phyloP scores from a whole-genome alignment of 2,888 invertebrate species.

The Temnothorax unifasciatus region DNA sequence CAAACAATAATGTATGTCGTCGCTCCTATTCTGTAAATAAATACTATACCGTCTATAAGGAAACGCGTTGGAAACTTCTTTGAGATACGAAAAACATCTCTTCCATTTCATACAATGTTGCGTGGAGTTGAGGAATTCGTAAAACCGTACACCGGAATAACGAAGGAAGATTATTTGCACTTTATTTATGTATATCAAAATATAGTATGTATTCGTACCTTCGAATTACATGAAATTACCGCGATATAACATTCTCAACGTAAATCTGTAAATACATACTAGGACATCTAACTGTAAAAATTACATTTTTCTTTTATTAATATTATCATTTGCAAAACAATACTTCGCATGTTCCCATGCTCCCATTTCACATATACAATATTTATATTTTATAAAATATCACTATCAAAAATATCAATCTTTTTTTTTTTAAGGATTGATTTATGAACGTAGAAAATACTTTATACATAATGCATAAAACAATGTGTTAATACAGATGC shows the following conservation, averaged over 20 bases:
- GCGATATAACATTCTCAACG: not conserved
- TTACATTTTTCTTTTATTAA: constrained; percentile 13
- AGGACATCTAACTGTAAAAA: not conserved
- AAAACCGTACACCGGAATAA: constrained; percentile 12
- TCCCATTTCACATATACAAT: constrained; percentile 14
- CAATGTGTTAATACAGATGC: not conserved
- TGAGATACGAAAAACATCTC: constrained; percentile 11
- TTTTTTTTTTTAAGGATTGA: not conserved
- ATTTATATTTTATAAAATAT: constrained; percentile 40
- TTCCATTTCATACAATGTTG: constrained; percentile 1
- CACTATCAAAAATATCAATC: constrained; percentile 48
- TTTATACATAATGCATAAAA: constrained; percentile 21
- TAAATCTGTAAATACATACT: constrained; percentile 36
- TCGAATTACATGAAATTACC: constrained; percentile 16
- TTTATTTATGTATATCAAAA: constrained; percentile 43
- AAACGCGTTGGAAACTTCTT: constrained; percentile 55
- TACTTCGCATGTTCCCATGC: constrained; percentile 13
- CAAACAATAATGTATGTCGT: constrained; percentile 84
- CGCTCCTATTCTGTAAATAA: constrained; percentile 86
- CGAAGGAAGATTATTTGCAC: constrained; percentile 39
- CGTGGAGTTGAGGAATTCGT: not conserved
- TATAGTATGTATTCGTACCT: not conserved
- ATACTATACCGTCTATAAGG: constrained; percentile 84
- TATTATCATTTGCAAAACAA: constrained; percentile 23
- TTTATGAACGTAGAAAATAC: constrained; percentile 15